These are phyloP conservation scores for Dolichoris vasculosae DNA, from an alignment of 1,140 invertebrate genomes.

Conservation along the genomic window DNA sequence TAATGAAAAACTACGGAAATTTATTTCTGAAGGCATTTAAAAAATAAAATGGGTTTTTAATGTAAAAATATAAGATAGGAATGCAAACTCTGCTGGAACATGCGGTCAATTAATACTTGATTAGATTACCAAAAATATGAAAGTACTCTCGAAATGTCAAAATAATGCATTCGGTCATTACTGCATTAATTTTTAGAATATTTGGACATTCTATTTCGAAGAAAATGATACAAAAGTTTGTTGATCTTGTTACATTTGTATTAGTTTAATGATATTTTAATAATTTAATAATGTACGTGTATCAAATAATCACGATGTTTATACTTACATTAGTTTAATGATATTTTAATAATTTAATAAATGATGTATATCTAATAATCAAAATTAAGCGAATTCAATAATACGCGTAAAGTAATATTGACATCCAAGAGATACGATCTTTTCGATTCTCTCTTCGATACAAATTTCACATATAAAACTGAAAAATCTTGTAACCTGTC, in stretches of 20 bases:
- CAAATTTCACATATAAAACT: not conserved
- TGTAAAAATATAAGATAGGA: not conserved
- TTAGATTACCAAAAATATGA: not conserved
- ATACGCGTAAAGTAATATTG: not conserved
- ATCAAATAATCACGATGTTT: not conserved
- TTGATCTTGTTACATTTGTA: not conserved
- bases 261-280: not conserved
- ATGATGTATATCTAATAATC: not conserved
- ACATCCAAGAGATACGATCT: not conserved
- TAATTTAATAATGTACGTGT: not conserved
- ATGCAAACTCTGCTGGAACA: not conserved
- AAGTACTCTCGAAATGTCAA: not conserved
- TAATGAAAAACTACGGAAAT: no score
- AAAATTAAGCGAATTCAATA: not conserved
- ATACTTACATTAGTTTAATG: not conserved
- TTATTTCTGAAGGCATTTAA: not conserved
- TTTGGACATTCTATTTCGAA: not conserved
- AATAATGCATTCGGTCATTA: not conserved
- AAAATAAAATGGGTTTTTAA: constrained; percentile 9
- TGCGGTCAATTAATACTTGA: not conserved
- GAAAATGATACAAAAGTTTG: not conserved
- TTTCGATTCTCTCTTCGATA: not conserved
- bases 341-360: not conserved
- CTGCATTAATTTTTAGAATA: not conserved
- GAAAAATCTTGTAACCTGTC: not conserved